Evolutionary conservation across 2,888 invertebrate species (phyloP).

Genomic region (Alcis repandata): DNA sequence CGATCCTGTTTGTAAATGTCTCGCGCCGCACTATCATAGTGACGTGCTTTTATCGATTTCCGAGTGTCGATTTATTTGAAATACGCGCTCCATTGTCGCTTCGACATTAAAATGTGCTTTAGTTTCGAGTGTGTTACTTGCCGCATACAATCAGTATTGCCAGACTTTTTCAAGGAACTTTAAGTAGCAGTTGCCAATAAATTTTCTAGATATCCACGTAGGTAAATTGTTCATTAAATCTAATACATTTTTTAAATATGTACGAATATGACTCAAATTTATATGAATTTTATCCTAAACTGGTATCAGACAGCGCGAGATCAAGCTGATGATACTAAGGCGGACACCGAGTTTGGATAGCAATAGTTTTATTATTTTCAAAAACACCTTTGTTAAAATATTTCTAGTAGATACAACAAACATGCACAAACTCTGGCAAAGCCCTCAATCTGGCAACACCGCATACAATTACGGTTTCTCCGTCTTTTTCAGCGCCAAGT

Average conservation of each 20-base stretch:
- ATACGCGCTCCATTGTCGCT: conserved; percentile 49
- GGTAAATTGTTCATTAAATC: no score
- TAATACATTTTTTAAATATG: no score
- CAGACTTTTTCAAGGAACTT: background rate
- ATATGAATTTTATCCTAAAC: no score
- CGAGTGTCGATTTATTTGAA: conserved; percentile 39
- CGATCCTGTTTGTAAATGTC: conserved; percentile 29
- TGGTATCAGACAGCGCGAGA: no score
- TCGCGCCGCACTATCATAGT: conserved; percentile 21
- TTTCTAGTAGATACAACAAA: background rate
- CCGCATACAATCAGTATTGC: conserved; percentile 44
- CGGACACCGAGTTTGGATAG: background rate
- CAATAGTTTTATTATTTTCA: background rate
- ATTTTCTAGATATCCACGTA: no score
- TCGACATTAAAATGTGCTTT: conserved; percentile 34
- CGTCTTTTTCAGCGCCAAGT: conserved; percentile 55
- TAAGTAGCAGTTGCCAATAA: background rate
- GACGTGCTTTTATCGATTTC: conserved; percentile 30
- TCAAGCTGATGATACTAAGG: background rate
- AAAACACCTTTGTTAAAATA: background rate
- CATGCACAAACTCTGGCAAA: conserved; percentile 44
- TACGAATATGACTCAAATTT: no score
- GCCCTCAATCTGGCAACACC: conserved; percentile 38
- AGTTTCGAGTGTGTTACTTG: conserved; percentile 35
- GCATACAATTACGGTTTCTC: conserved; percentile 59